Percentiles rank a stretch among this genome's conserved stretches.
Conservation (phyloP, 1,140 invertebrate species). For the Nylanderia fulva region DNA sequence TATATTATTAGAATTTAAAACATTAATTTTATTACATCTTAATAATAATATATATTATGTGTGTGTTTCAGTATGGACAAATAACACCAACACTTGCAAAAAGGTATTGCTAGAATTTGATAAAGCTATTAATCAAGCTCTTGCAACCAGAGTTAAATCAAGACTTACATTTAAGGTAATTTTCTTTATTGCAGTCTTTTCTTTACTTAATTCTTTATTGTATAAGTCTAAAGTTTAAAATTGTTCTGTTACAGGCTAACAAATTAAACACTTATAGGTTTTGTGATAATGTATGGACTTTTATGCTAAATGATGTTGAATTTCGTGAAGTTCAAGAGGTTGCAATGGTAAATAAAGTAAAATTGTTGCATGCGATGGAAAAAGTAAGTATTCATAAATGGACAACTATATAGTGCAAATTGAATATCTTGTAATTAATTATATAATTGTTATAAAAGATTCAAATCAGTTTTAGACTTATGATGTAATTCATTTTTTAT, state of each 20-base stretch:
- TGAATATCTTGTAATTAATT: neutral
- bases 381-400: conserved; percentile 89
- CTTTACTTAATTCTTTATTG: neutral
- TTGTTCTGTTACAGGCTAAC: conserved; percentile 89
- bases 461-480: neutral
- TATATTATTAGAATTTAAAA: neutral
- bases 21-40: conserved; percentile 12
- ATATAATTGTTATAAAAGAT: neutral
- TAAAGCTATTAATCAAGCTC: conserved; percentile 97
- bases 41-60: conserved; percentile 47
- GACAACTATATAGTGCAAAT: conserved; percentile 4
- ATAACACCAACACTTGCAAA: conserved; percentile 96
- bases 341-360: conserved; percentile 98
- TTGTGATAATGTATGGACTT: conserved; percentile 99
- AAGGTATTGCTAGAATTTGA: conserved; percentile 99
- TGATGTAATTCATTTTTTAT: too few species aligned
- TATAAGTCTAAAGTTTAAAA: conserved; percentile 25
- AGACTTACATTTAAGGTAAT: conserved; percentile 95
- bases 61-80: conserved; percentile 95
- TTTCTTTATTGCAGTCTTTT: conserved; percentile 6
- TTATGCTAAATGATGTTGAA: conserved; percentile 99
- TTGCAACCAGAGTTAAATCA: conserved; percentile 97
- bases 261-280: conserved; percentile 99
- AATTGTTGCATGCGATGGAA: conserved; percentile 99
- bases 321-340: conserved; percentile 98